Conservation (phyloP, 2,797 vertebrate genomes). For the Ptychobarbus kaznakovi region DNA sequence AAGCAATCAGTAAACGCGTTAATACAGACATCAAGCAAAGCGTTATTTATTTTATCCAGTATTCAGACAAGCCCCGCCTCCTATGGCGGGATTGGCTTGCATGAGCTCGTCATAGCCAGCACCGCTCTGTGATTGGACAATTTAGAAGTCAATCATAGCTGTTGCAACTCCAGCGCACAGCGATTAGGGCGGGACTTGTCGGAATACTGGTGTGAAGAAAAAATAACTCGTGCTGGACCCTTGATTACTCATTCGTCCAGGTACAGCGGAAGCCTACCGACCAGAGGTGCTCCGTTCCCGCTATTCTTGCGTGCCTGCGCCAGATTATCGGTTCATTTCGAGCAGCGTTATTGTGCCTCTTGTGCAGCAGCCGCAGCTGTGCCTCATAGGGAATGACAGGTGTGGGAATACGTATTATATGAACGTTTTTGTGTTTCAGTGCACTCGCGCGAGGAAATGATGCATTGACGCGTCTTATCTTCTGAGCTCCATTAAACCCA, state of each 20-base stretch:
- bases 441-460: conserved; percentile 65
- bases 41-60: conserved; percentile 18
- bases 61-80: neutral
- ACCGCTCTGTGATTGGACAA: conserved; percentile 16
- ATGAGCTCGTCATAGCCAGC: neutral
- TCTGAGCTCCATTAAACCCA: conserved; percentile 23
- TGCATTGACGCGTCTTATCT: conserved; percentile 71
- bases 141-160: neutral
- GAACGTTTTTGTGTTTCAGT: conserved; percentile 60
- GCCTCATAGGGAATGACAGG: conserved; percentile 44
- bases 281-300: conserved; percentile 41
- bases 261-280: conserved; percentile 58
- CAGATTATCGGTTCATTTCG: conserved; percentile 70
- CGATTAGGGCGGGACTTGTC: conserved; percentile 17
- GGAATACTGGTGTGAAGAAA: conserved; percentile 28
- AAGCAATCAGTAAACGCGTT: too few relatives aligned
- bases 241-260: conserved; percentile 66
- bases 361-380: conserved; percentile 71
- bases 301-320: conserved; percentile 34
- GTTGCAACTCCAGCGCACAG: neutral
- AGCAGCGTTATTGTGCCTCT: conserved; percentile 73
- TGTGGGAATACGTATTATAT: neutral
- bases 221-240: conserved; percentile 42
- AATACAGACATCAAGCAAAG: neutral
- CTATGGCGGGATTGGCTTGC: neutral